Evolutionary conservation across 2,888 invertebrate genomes (phyloP), one percentile per base, ranked within the genome.

Genomic region (Deilephila elpenor): DNA sequence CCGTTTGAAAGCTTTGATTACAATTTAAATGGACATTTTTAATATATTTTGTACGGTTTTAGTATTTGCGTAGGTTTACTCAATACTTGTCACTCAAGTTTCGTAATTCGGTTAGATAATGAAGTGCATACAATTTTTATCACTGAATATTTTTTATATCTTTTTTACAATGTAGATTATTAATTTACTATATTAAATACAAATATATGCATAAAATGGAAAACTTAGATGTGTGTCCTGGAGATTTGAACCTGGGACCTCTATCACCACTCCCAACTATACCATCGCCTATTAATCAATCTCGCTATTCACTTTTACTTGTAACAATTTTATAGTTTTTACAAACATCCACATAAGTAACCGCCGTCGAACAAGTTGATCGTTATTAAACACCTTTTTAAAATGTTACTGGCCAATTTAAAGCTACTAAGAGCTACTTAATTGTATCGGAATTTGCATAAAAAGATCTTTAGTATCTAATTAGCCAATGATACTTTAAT

Each of bases 1-100:
- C 67, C 72, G 72, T 73, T 73, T 59, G 72, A 73, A 73, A 73
- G 72, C 67, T 73, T 34, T 73, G 64, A 67, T 73, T 73, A 73
- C 64, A 67, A 73, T 73, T 67, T 67, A 67, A 73, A 67, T 73
- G 67, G 34, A 67, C 67, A 67, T 67, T 73, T 67, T 73, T 73
- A 67, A 73, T 67, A 59, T 34, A 73, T 67, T 73, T 67, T 51
- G 20, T 20, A 19, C 6, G 20, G 44, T 67, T 67, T 64, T 44
- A 51, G 20, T 51, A 67, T 20, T 67, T 25, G 51, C 44, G 17
- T 44, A 67, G 14, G 44, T 25, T 67, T 51, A 51, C 20, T 67
- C 44, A 67, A 25, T 25, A 5, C 44, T 51, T 51, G 51, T 67
- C n/a, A 17, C 29, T 29, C 6, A 29, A 17, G 56, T 67, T 67